Evolutionary conservation across 2,113 vertebrate species (phyloP).

Genomic region (Thinocorus orbignyianus): DNA sequence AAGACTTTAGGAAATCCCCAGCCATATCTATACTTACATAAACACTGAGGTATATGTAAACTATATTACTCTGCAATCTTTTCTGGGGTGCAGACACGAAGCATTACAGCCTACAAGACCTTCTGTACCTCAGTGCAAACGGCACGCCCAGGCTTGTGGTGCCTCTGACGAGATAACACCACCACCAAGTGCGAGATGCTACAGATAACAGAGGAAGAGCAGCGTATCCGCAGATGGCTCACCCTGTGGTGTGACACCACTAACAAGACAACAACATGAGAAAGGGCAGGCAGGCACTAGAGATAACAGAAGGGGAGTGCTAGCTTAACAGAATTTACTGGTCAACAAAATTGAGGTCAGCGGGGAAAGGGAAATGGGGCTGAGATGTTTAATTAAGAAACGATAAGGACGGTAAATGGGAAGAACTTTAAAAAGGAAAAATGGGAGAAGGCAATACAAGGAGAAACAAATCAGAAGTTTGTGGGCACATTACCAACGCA

Average conservation of each 20-base stretch:
- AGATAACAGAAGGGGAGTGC: neutral
- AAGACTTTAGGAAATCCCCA: neutral
- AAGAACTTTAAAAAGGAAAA: neutral
- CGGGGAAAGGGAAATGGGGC: neutral
- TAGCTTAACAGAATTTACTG: neutral
- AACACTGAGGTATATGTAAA: neutral
- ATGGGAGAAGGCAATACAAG: neutral
- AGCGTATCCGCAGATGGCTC: neutral
- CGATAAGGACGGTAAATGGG: fast-evolving
- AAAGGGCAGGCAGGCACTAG: neutral
- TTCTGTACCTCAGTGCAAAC: fast-evolving
- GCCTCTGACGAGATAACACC: neutral
- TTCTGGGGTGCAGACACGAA: neutral
- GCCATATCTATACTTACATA: neutral
- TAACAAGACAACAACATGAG: neutral
- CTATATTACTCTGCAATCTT: neutral
- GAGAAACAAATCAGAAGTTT: neutral
- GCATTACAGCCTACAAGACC: neutral
- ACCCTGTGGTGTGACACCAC: neutral
- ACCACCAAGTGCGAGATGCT: neutral
- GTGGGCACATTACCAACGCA: neutral
- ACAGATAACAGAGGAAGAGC: neutral
- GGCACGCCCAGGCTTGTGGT: neutral
- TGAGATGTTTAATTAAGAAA: neutral
- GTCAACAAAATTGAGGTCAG: neutral